A percentile compares a stretch with the other conserved stretches of the same genome.
Evolutionary conservation across 2,888 invertebrate species (phyloP).

Genomic region (Galeruca laticollis): DNA sequence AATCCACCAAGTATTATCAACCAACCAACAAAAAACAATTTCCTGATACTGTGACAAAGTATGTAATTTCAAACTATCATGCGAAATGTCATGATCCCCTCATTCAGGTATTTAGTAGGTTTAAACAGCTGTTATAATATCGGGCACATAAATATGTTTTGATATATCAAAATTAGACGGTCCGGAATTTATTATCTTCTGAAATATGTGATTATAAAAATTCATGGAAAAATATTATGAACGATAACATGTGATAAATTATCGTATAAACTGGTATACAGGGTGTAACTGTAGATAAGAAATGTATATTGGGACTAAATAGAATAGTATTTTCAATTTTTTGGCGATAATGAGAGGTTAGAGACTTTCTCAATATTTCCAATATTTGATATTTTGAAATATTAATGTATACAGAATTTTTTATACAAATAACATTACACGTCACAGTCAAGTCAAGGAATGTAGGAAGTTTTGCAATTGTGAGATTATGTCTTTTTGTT

Average conservation of each 20-base stretch:
- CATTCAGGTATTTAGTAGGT: conserved; percentile 25
- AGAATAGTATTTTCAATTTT: no score
- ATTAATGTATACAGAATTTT: no score
- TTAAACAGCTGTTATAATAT: conserved; percentile 26
- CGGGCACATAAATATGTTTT: conserved; percentile 25
- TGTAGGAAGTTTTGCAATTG: no score
- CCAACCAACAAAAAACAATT: conserved; percentile 13
- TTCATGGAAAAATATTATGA: conserved; percentile 19
- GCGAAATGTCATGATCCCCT: conserved; percentile 16
- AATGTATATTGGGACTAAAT: no score
- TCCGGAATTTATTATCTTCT: conserved; percentile 30
- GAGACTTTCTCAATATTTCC: no score
- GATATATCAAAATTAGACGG: conserved; percentile 31
- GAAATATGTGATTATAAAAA: conserved; percentile 25
- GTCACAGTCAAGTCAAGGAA: no score
- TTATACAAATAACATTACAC: no score
- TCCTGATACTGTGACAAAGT: conserved; percentile 7
- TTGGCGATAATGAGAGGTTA: no score
- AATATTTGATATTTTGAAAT: no score
- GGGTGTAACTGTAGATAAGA: no score
- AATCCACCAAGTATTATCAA: conserved; percentile 1
- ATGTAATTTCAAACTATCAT: conserved; percentile 17
- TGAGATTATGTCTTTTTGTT: no score
- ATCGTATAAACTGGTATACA: neutral
- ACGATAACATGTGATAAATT: conserved; percentile 22